Base-by-base conservation (phyloP, 2,888 invertebrate species). In the Aromia moschata region DNA sequence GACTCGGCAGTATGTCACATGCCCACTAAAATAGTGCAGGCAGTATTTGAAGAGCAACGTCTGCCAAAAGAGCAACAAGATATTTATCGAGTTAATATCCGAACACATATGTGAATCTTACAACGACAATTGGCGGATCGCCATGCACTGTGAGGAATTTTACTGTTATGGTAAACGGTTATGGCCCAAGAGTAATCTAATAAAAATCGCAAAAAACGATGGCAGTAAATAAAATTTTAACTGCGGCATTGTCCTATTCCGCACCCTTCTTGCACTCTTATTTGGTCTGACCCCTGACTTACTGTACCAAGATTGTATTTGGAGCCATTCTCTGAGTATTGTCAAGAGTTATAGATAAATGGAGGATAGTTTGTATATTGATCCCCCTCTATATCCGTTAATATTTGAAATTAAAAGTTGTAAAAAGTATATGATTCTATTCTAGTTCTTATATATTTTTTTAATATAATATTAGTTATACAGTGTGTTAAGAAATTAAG, bases 151-250 rank as follows among this genome's bases (percentile, higher is more conserved):
- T 57, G 60, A 64, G 58, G 63, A 65, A 65, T 68, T 66, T 70
- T 70, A 69, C 67, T 66, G 70, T 70, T 67, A 67, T 69, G 64
- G 69, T 66, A 69, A 67, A 69, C 65, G 67, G 67, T 69, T 69
- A 69, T 69, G 49, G 69, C 64, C 67, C 61, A 61, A 67, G 66
- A 69, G 63, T 67, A 69, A 67, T 66, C 60, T 58, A 69, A 69
- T 69, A 66, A 69, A 69, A 69, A 63, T 64, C 60, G 59, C 36
- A 56, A 62, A 61, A 61, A 54, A 57, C 44, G 14, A 16, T 14
- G 14, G 14, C 49, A 38, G 30, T 49, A 49, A 49, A 49, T 49
- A 46, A 38, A 40, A 55, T 55, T 46, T 55, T 37, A 38, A 55
- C 18, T 44, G 40, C 2, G 25, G 37, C 25, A 20, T n/a, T 40